Base-by-base conservation (phyloP, 2,113 vertebrate genomes). In the Phocoena sinus region DNA sequence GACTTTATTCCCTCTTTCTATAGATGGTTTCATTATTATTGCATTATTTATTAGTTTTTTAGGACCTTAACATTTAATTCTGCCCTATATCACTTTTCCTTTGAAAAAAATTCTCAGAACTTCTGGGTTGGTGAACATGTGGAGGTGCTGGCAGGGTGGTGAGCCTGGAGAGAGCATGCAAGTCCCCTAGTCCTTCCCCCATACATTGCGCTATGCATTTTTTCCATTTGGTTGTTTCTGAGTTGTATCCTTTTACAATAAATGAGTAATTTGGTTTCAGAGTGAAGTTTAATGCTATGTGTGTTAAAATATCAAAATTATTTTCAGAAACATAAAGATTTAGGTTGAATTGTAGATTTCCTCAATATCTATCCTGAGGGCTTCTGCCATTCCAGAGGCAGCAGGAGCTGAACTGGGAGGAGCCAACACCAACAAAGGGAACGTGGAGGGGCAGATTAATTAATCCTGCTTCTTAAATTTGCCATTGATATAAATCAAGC, bases 391-490 rank as follows among this genome's bases (percentile, higher is more conserved):
- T 67, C 94, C 68, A 94, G 14, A 84, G 63, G 23, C 63, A 73
- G 67, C 10, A 84, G n/a, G 21, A 10, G 1, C 58, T 56, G n/a
- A 89, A 47, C 3, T 87, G 6, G 47, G 67, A 1, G 4, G 91
- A 96, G 0, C 7, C 8, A 21, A 31, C 62, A 36, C 31, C 28
- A 50, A 89, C 95, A 17, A 80, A 36, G 87, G 91, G 56, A 84
- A 90, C 0, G 0, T 6, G 2, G 8, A 56, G 74, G 67, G 3
- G 12, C 15, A n/a, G 14, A 41, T 98, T 98, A 99, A 1, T 99
- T 98, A 99, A 2, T 99, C 98, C 0, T 99, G 98, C 36, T 98
- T 98, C 96, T 99, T 99, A 91, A 98, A 99, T 95, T 99, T 99
- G 92, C 99, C 99, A 0, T 91, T 97, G 25, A 99, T 91, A 97